Conservation (phyloP, 2,113 vertebrate genomes). For the Falcunculus frontatus region DNA sequence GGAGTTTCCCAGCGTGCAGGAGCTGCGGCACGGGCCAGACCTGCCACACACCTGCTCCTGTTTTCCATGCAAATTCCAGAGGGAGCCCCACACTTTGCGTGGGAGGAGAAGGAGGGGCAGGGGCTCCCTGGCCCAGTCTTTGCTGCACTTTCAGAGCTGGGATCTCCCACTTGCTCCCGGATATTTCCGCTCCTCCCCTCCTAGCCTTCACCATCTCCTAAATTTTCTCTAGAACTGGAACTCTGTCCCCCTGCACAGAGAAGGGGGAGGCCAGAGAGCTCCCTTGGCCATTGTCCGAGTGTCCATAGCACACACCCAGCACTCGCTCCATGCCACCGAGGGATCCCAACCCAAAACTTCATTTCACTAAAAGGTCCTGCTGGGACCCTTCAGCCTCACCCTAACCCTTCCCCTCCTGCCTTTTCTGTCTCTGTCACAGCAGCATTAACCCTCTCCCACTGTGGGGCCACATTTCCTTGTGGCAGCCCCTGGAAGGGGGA, state of each 20-base stretch:
- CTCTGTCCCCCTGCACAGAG: fast-evolving
- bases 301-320: background rate
- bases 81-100: fast-evolving
- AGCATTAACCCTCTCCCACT: fast-evolving
- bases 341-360: background rate
- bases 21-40: background rate
- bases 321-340: fast-evolving
- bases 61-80: background rate
- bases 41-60: fast-evolving
- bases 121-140: fast-evolving
- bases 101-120: background rate
- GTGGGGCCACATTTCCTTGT: background rate
- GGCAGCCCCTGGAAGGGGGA: fast-evolving
- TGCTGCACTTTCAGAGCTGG: background rate
- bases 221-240: background rate
- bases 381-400: background rate
- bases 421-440: background rate
- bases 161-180: background rate
- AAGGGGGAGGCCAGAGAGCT: background rate
- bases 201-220: background rate
- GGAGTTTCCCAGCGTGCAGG: background rate
- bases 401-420: background rate
- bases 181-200: background rate
- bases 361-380: background rate
- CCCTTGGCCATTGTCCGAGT: fast-evolving